Percentiles rank a stretch among this genome's conserved stretches.
phyloP scores from a whole-genome alignment of 1,140 invertebrate species.

The Brachionus plicatilis region DNA sequence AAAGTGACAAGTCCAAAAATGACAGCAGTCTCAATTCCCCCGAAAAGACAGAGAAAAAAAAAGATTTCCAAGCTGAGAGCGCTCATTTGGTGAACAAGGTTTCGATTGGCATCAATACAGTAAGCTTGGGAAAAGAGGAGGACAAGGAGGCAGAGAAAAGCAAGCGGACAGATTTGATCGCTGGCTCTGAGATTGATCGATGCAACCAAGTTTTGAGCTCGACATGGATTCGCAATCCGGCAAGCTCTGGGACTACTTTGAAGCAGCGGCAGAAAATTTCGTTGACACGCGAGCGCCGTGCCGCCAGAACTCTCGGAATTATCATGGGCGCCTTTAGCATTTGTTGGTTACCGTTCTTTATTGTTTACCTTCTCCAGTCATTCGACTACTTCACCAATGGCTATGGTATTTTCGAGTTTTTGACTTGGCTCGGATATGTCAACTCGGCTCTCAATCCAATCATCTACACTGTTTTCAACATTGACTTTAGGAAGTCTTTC shows the following conservation, averaged over 20 bases:
- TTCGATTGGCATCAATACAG: slow-evolving; percentile 2
- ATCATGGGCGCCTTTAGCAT: slow-evolving; percentile 98
- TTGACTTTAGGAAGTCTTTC: slow-evolving; percentile 92
- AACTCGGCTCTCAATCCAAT: slow-evolving; percentile 87
- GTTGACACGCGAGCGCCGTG: slow-evolving; percentile 90
- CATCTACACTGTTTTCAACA: slow-evolving; percentile 95
- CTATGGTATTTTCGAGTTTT: slow-evolving; percentile 18
- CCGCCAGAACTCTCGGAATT: slow-evolving; percentile 88
- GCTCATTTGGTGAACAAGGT: neutral
- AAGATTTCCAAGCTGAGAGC: neutral
- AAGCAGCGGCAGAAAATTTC: slow-evolving; percentile 84
- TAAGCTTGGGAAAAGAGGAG: neutral
- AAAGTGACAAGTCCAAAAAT: neutral
- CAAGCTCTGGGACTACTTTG: neutral
- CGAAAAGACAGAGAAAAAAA: neutral
- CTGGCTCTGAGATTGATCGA: neutral
- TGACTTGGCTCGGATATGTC: slow-evolving; percentile 67
- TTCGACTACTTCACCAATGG: neutral
- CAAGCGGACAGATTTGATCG: neutral
- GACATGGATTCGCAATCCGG: slow-evolving; percentile 11
- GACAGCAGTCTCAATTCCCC: neutral
- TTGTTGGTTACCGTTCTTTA: slow-evolving; percentile 98
- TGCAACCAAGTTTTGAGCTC: neutral
- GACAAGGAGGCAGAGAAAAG: neutral
- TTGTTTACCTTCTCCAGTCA: slow-evolving; percentile 64